phyloP scores from a whole-genome alignment of 2,888 invertebrate species.

The Dyspetes luteomarginatus region DNA sequence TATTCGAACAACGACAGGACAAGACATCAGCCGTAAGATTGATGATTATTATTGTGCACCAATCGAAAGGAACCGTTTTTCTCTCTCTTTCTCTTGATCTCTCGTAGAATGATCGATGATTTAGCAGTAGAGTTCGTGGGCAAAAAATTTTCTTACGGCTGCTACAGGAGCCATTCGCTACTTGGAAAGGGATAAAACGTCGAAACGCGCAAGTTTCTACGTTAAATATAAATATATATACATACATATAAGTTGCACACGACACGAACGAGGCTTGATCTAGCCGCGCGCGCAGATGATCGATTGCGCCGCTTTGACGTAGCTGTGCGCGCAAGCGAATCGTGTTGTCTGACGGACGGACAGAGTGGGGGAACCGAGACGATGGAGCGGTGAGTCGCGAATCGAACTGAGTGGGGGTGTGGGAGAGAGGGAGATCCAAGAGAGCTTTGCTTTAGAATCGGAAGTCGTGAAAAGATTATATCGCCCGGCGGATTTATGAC shows the following conservation, averaged over 20 bases:
- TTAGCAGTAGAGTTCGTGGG: constrained; percentile 8
- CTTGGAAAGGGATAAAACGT: constrained; percentile 28
- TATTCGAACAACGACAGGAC: constrained; percentile 46
- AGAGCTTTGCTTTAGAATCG: constrained; percentile 43
- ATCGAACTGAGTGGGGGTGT: not conserved
- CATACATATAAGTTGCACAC: constrained; percentile 14
- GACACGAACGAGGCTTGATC: constrained; percentile 39
- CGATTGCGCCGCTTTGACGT: constrained; percentile 56
- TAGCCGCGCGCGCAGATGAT: constrained; percentile 57
- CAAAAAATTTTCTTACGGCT: constrained; percentile 20
- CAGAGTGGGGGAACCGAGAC: constrained; percentile 10
- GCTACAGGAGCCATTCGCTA: constrained; percentile 28
- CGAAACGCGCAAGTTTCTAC: constrained; percentile 32
- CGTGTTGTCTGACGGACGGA: constrained; percentile 17
- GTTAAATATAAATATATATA: not conserved
- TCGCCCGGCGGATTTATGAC: constrained; percentile 55
- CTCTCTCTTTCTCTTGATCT: not conserved
- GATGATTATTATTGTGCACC: constrained; percentile 41
- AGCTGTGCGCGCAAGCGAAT: constrained; percentile 28
- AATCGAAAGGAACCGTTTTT: constrained; percentile 10
- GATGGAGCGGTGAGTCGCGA: constrained; percentile 13
- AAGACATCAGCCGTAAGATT: constrained; percentile 44
- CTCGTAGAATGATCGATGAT: constrained; percentile 45
- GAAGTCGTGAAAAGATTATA: constrained; percentile 60
- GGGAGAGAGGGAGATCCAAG: not conserved